Evolutionary conservation across 2,797 vertebrate genomes (phyloP).

Genomic region (Rhinatrema bivittatum): DNA sequence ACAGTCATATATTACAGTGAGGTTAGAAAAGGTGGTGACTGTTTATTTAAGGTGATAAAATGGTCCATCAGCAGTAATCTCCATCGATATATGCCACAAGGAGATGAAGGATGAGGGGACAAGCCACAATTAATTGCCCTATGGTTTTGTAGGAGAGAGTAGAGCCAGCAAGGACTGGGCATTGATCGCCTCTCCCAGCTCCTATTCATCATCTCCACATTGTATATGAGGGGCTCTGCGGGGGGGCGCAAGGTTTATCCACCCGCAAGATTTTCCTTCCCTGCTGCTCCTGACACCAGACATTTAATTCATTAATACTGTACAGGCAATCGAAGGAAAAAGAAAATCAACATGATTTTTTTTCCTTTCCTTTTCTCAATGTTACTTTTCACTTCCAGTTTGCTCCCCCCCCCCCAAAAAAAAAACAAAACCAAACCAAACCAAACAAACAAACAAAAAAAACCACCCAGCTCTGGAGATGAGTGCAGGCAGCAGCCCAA

Average conservation of each 20-base stretch:
- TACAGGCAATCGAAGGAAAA: slow-evolving; percentile 20
- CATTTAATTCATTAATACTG: slow-evolving; percentile 53
- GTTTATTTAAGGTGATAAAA: slow-evolving; percentile 98
- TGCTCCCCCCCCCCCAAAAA: no score
- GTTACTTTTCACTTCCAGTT: no score
- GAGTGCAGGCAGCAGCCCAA: no score
- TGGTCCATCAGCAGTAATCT: slow-evolving; percentile 99
- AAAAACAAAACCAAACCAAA: no score
- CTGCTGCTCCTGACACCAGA: slow-evolving; percentile 38
- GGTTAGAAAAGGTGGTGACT: slow-evolving; percentile 75
- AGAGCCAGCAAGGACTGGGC: slow-evolving; percentile 64
- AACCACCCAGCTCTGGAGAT: no score
- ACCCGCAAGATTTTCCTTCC: slow-evolving; percentile 55
- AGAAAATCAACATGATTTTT: slow-evolving; percentile 7
- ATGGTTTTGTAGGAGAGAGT: slow-evolving; percentile 89
- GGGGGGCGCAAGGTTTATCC: slow-evolving; percentile 74
- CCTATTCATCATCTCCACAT: slow-evolving; percentile 92
- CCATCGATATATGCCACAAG: slow-evolving; percentile 93
- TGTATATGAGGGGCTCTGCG: no score
- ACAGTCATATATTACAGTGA: slow-evolving; percentile 60
- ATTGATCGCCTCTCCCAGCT: slow-evolving; percentile 81
- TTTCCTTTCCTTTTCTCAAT: background rate
- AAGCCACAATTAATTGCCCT: slow-evolving; percentile 98
- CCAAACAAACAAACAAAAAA: no score
- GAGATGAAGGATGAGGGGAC: slow-evolving; percentile 97